A percentile compares a stretch with the other conserved stretches of the same genome.
phyloP scores from a whole-genome alignment of 35 echinoderm and acorn worm genomes.

The Diadema setosum region DNA sequence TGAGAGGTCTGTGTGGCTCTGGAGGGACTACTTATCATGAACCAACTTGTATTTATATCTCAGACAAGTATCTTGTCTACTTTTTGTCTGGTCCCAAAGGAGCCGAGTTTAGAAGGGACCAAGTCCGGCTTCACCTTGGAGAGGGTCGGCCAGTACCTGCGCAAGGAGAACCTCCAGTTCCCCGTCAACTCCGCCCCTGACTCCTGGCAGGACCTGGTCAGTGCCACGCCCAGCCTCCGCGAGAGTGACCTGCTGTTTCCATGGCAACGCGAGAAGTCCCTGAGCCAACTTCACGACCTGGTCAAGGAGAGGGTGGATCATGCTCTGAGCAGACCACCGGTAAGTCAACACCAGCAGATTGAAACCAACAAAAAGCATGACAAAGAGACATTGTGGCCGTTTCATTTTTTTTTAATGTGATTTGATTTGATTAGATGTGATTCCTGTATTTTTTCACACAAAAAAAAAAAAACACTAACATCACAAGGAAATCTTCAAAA shows the following conservation, averaged over 20 bases:
- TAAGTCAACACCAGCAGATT: slow-evolving; percentile 7
- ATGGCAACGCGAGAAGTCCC: slow-evolving; percentile 74
- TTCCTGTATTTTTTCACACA: not conserved
- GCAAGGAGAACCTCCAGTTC: slow-evolving; percentile 61
- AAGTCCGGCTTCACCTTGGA: slow-evolving; percentile 92
- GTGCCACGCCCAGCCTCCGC: slow-evolving; percentile 45
- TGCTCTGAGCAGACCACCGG: slow-evolving; percentile 69
- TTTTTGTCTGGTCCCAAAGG: not conserved
- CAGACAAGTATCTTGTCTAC: not conserved
- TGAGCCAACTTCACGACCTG: slow-evolving; percentile 68
- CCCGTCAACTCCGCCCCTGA: slow-evolving; percentile 9
- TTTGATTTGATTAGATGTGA: not conserved
- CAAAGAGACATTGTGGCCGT: not conserved
- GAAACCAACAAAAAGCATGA: not conserved
- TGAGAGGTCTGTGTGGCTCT: too few species aligned
- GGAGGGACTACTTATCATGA: too few species aligned
- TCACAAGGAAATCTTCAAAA: not conserved
- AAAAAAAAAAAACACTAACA: not conserved
- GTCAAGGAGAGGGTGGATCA: slow-evolving; percentile 51
- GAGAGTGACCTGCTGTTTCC: slow-evolving; percentile 68
- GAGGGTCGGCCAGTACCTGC: slow-evolving; percentile 92
- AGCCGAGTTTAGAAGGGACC: not conserved
- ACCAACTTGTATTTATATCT: too few species aligned
- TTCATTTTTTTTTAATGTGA: not conserved
- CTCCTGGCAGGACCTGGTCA: slow-evolving; percentile 68